phyloP scores from a whole-genome alignment of 2,797 vertebrate genomes.

The Galago senegalensis region DNA sequence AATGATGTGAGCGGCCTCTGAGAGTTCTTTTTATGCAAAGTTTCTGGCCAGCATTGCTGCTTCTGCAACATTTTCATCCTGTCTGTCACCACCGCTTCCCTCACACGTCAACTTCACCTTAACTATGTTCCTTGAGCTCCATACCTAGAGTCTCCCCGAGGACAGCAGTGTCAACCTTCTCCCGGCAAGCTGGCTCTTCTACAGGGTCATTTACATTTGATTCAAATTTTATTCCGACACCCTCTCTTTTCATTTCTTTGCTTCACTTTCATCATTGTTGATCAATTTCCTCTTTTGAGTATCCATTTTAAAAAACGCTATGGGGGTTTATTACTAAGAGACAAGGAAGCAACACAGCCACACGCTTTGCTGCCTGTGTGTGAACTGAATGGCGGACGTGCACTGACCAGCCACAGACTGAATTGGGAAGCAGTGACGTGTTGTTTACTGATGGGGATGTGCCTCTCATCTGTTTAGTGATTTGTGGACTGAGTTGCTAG shows the following conservation, averaged over 20 bases:
- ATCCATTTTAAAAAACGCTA: not conserved
- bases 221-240: not conserved
- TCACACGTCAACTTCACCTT: not conserved
- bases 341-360: not conserved
- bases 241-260: constrained; percentile 18
- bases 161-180: not conserved
- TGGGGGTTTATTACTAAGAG: not conserved
- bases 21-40: not conserved
- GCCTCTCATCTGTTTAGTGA: not conserved
- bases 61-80: not conserved
- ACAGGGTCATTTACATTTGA: not conserved
- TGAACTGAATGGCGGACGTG: not conserved
- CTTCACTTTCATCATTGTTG: not conserved
- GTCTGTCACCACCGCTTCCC: not conserved
- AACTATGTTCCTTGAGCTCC: not conserved
- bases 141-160: not conserved
- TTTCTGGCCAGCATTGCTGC: not conserved
- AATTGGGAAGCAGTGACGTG: not conserved
- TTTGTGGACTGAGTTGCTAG: not conserved
- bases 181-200: not conserved
- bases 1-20: not conserved
- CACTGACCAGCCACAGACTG: not conserved
- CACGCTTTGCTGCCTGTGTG: not conserved
- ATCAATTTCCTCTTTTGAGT: not conserved
- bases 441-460: not conserved